These are phyloP conservation scores for Callithrix jacchus DNA, from an alignment of 2,113 vertebrate species.

Conservation along the genomic window DNA sequence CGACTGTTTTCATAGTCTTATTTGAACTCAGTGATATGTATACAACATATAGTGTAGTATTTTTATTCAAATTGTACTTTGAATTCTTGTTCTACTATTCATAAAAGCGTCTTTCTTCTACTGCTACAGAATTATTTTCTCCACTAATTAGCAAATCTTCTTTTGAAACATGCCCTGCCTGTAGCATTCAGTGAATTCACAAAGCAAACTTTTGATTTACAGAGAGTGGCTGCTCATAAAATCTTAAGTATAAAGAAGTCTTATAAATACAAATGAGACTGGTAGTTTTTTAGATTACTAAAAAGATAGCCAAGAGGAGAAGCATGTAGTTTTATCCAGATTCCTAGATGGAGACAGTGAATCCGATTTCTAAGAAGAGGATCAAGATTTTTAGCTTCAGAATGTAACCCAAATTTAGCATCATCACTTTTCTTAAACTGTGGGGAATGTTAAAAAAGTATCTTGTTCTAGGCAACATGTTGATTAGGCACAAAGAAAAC, in stretches of 20 bases:
- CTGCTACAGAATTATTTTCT: slow-evolving; percentile 49
- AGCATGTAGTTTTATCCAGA: slow-evolving; percentile 8
- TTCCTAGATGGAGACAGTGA: slow-evolving; percentile 62
- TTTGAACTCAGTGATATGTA: background rate
- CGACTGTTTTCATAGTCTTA: background rate
- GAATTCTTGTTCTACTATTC: slow-evolving; percentile 4
- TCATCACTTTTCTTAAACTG: slow-evolving; percentile 56
- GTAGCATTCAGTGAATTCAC: background rate
- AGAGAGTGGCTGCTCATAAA: background rate
- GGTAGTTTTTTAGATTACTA: background rate
- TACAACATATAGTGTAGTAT: background rate
- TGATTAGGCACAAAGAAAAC: slow-evolving; percentile 66
- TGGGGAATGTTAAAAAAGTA: slow-evolving; percentile 50
- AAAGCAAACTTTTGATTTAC: background rate
- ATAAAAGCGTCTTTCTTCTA: slow-evolving; percentile 15
- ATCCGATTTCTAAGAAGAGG: slow-evolving; percentile 65
- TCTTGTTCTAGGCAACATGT: slow-evolving; percentile 59
- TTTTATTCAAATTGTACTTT: slow-evolving; percentile 49
- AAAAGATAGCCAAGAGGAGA: background rate
- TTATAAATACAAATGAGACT: background rate
- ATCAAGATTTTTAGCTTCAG: slow-evolving; percentile 39
- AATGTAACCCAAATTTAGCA: slow-evolving; percentile 55
- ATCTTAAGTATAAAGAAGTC: background rate
- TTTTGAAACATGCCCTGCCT: background rate
- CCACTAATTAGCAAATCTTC: background rate